These are phyloP conservation scores for Gryllus bimaculatus DNA, from an alignment of 1,140 invertebrate species.

Conservation along the genomic window DNA sequence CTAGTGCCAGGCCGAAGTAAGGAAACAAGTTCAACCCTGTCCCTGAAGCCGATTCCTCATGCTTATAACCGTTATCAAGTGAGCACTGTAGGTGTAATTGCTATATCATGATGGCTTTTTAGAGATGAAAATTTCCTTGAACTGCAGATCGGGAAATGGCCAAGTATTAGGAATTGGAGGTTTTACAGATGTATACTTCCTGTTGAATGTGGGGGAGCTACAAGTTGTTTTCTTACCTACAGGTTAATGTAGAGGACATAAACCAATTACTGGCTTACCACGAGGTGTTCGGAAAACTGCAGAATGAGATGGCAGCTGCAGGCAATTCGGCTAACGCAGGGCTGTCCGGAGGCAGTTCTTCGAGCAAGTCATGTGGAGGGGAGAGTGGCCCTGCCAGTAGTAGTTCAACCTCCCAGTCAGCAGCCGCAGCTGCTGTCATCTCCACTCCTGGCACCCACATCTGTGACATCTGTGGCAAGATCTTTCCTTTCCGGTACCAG, in stretches of 20 bases:
- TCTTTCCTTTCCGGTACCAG: constrained; percentile 77
- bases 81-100: neutral
- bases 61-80: neutral
- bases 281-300: constrained; percentile 76
- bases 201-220: neutral
- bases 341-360: constrained; percentile 6
- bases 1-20: neutral
- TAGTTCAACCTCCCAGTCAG: constrained; percentile 13
- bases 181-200: neutral
- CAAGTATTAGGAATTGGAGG: neutral
- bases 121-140: neutral
- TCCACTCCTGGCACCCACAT: constrained; percentile 55
- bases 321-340: constrained; percentile 16
- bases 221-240: constrained; percentile 15
- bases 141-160: neutral
- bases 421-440: constrained; percentile 39
- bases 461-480: constrained; percentile 74
- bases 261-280: constrained; percentile 75
- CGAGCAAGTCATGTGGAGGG: neutral
- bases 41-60: neutral
- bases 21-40: neutral
- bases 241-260: constrained; percentile 69
- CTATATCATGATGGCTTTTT: neutral
- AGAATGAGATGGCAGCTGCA: constrained; percentile 43
- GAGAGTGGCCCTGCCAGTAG: constrained; percentile 13